Percentiles rank a stretch among this genome's conserved stretches.
phyloP scores from a whole-genome alignment of 2,113 vertebrate genomes.

The Carettochelys insculpta region DNA sequence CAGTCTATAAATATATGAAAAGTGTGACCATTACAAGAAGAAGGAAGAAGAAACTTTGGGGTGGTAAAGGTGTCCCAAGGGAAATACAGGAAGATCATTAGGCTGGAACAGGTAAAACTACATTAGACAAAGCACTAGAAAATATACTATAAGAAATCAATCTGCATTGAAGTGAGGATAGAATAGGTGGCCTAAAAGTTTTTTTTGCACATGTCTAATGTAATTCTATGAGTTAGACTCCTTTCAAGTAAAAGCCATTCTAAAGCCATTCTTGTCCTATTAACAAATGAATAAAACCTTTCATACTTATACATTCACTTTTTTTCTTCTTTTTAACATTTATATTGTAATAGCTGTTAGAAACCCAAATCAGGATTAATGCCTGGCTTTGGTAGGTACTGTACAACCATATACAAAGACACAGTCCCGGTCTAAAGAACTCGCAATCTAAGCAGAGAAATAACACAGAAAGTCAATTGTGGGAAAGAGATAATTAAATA shows the following conservation, averaged over 20 bases:
- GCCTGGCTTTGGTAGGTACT: no score
- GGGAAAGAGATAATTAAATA: neutral
- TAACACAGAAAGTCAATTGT: no score
- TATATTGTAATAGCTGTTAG: no score
- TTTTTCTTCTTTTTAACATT: no score
- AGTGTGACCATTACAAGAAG: neutral
- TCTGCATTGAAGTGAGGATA: neutral
- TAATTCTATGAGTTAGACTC: neutral
- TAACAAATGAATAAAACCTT: no score
- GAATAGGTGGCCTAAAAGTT: neutral
- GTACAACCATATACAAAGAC: no score
- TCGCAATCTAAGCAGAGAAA: no score
- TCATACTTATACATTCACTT: no score
- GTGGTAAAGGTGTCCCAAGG: neutral
- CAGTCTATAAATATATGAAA: neutral
- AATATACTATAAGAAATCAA: neutral
- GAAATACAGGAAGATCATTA: neutral
- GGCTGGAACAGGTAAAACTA: neutral
- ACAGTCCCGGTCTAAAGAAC: no score
- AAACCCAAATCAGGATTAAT: no score
- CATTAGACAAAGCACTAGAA: neutral
- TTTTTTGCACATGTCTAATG: neutral
- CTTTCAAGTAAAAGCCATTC: no score
- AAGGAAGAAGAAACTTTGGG: neutral
- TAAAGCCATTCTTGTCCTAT: no score